Conservation (phyloP, 2,113 vertebrate genomes). For the Muntiacus reevesi region DNA sequence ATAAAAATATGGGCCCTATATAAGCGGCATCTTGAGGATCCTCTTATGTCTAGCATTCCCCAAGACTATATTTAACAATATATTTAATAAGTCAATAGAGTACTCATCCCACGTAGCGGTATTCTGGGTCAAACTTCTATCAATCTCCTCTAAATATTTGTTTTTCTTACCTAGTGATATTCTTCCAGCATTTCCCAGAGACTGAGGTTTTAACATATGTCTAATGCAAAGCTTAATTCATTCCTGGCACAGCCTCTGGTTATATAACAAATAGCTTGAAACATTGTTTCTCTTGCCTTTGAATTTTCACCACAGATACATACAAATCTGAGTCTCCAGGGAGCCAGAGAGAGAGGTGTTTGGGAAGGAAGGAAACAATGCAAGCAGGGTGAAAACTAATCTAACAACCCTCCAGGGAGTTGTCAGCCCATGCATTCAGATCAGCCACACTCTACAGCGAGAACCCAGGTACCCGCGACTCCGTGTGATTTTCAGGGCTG, state of each 20-base stretch:
- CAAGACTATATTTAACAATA: neutral
- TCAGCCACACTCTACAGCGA: neutral
- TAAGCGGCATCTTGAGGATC: neutral
- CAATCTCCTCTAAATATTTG: neutral
- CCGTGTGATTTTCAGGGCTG: neutral
- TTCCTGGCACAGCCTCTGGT: neutral
- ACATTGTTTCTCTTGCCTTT: slow-evolving; percentile 12
- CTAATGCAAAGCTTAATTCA: neutral
- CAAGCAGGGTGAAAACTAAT: neutral
- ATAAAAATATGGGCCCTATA: neutral
- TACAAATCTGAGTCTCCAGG: neutral
- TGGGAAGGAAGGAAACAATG: neutral
- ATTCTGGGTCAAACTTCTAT: neutral
- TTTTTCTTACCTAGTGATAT: neutral
- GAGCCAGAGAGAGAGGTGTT: neutral
- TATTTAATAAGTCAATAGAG: neutral
- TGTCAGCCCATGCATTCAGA: neutral
- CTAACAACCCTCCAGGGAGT: neutral
- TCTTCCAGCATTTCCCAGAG: neutral
- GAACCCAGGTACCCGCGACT: neutral
- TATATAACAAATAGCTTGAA: slow-evolving; percentile 17
- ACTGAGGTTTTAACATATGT: neutral
- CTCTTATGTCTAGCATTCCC: neutral
- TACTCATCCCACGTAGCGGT: neutral
- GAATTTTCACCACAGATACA: slow-evolving; percentile 31